A percentile compares a stretch with the other conserved stretches of the same genome.
These are phyloP conservation scores for Cephus runcator DNA, from an alignment of 2,888 invertebrate species.

Conservation along the genomic window DNA sequence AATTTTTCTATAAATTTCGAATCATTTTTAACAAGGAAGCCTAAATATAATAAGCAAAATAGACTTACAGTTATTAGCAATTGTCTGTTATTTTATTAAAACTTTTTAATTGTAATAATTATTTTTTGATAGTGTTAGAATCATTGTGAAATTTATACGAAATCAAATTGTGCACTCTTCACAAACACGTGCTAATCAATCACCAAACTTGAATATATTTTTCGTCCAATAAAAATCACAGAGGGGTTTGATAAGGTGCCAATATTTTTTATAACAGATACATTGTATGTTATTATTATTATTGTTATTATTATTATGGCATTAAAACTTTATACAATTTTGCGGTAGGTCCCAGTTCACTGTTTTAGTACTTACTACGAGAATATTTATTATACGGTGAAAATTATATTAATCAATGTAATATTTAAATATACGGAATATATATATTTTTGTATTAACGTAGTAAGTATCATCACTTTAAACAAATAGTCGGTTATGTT, in stretches of 20 bases:
- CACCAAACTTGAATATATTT: background rate
- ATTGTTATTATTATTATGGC: background rate
- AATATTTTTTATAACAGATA: background rate
- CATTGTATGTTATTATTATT: no score
- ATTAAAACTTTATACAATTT: background rate
- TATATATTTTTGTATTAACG: background rate
- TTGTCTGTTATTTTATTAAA: background rate
- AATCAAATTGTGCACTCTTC: background rate
- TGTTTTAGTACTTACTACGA: background rate
- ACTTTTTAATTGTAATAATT: background rate
- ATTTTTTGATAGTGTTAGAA: background rate
- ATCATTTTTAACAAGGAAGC: background rate
- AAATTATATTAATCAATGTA: background rate
- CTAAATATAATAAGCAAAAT: background rate
- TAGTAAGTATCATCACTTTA: background rate
- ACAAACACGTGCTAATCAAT: background rate
- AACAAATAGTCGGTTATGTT: background rate
- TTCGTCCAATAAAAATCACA: background rate
- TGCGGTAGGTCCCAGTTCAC: background rate
- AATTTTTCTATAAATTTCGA: background rate
- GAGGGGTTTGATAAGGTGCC: background rate
- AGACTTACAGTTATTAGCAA: background rate
- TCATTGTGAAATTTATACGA: no score
- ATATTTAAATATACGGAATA: background rate
- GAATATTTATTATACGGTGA: background rate